Evolutionary conservation across 2,888 invertebrate genomes (phyloP).

Genomic region (Neria commutata): DNA sequence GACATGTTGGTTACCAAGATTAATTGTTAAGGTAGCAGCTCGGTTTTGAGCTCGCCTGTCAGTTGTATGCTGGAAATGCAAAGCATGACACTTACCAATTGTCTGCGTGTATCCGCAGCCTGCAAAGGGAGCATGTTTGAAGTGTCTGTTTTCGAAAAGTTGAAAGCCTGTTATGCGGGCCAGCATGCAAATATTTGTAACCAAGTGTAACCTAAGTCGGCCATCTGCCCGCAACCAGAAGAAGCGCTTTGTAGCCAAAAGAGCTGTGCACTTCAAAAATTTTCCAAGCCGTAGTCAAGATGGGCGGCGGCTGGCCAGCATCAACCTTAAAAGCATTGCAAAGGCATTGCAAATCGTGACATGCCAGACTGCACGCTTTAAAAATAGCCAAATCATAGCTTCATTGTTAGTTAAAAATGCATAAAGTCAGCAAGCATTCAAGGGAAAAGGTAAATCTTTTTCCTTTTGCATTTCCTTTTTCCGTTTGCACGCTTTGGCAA

Average conservation of each 20-base stretch:
- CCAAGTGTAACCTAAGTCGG: neutral
- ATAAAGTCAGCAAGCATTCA: neutral
- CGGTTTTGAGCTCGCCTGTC: neutral
- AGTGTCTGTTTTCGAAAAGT: too few relatives aligned
- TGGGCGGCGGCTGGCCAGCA: neutral
- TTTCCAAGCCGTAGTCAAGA: neutral
- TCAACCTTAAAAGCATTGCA: slow-evolving; percentile 44
- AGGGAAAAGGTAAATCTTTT: neutral
- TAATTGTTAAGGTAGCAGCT: slow-evolving; percentile 6
- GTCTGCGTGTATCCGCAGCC: neutral
- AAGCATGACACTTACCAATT: neutral
- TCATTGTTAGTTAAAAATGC: slow-evolving; percentile 3
- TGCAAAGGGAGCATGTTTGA: too few relatives aligned
- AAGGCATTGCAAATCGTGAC: slow-evolving; percentile 53
- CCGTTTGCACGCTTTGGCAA: neutral
- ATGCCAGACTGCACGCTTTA: slow-evolving; percentile 37
- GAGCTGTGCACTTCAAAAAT: neutral
- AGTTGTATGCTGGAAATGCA: neutral
- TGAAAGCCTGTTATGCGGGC: neutral
- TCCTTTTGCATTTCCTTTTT: neutral
- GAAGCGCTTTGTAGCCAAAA: neutral
- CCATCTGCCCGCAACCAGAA: neutral
- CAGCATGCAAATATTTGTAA: neutral
- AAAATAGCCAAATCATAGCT: slow-evolving; percentile 7
- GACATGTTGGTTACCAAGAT: slow-evolving; percentile 12